phyloP scores from a whole-genome alignment of 2,888 invertebrate species.

The Leucoma salicis region DNA sequence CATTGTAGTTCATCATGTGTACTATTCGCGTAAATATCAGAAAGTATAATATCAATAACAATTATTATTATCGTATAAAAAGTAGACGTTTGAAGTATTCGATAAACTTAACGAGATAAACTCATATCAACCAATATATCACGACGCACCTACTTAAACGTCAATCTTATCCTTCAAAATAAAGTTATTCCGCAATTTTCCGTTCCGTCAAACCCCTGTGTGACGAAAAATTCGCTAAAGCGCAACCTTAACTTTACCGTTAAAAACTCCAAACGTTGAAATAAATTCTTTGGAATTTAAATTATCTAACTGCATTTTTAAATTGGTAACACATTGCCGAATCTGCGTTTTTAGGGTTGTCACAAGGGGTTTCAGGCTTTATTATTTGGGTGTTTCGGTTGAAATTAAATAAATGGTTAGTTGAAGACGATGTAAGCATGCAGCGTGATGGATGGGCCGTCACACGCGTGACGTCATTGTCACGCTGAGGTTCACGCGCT shows the following conservation, averaged over 20 bases:
- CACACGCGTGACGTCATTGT: constrained; percentile 69
- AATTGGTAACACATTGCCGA: constrained; percentile 43
- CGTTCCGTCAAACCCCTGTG: constrained; percentile 66
- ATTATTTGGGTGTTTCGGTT: constrained; percentile 12
- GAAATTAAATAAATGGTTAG: constrained; percentile 5
- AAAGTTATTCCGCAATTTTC: constrained; percentile 78
- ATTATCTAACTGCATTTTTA: constrained; percentile 21
- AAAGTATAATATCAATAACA: too few relatives aligned
- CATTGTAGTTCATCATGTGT: too few relatives aligned
- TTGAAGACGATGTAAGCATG: constrained; percentile 54
- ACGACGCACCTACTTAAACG: constrained; percentile 57
- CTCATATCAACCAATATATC: constrained; percentile 52
- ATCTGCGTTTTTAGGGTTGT: constrained; percentile 18
- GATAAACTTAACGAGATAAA: constrained; percentile 56
- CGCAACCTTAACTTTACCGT: constrained; percentile 24
- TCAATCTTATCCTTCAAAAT: constrained; percentile 75
- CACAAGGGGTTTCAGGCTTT: constrained; percentile 27
- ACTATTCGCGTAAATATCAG: too few relatives aligned
- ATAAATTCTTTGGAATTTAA: constrained; percentile 8
- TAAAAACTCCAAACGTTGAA: constrained; percentile 10
- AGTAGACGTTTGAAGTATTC: too few relatives aligned
- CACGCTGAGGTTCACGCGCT: constrained; percentile 61
- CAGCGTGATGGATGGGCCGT: constrained; percentile 70
- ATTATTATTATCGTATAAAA: too few relatives aligned
- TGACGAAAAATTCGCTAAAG: constrained; percentile 55